Evolutionary conservation across 2,797 vertebrate species (phyloP).

Genomic region (Potorous gilbertii): DNA sequence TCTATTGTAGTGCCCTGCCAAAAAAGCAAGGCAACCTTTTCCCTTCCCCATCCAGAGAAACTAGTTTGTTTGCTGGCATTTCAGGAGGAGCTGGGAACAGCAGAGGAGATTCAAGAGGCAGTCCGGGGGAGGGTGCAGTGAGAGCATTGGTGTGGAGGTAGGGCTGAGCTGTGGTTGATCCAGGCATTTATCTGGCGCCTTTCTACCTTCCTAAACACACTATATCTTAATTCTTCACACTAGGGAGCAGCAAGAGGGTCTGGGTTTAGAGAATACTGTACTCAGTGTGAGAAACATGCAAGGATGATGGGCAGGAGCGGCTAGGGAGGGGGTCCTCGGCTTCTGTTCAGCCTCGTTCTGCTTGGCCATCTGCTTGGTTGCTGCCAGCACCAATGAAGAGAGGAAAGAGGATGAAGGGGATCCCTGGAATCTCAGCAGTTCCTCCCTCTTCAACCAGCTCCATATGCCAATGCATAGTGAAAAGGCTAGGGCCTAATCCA

Average conservation of each 20-base stretch:
- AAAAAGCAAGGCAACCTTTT: background rate
- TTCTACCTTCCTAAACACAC: constrained; percentile 37
- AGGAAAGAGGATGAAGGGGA: background rate
- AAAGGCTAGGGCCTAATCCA: background rate
- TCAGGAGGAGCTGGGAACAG: constrained; percentile 3
- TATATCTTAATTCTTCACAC: constrained; percentile 51
- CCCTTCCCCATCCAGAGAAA: background rate
- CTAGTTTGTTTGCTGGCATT: constrained; percentile 19
- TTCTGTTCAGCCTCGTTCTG: background rate
- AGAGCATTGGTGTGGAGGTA: background rate
- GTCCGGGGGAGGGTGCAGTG: background rate
- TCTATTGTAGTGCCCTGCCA: background rate
- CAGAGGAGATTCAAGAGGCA: background rate
- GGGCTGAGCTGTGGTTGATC: background rate
- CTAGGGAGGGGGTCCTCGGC: background rate
- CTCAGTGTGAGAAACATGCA: constrained; percentile 5
- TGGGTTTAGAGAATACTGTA: background rate
- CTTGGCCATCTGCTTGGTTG: background rate
- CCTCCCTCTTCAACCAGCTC: background rate
- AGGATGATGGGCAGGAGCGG: background rate
- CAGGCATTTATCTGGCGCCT: constrained; percentile 26
- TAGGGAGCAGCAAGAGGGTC: constrained; percentile 8
- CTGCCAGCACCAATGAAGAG: background rate
- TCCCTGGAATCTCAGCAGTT: constrained; percentile 20
- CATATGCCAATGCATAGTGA: background rate